Conservation (phyloP, 2,888 invertebrate species). For the Stenurella melanura region DNA sequence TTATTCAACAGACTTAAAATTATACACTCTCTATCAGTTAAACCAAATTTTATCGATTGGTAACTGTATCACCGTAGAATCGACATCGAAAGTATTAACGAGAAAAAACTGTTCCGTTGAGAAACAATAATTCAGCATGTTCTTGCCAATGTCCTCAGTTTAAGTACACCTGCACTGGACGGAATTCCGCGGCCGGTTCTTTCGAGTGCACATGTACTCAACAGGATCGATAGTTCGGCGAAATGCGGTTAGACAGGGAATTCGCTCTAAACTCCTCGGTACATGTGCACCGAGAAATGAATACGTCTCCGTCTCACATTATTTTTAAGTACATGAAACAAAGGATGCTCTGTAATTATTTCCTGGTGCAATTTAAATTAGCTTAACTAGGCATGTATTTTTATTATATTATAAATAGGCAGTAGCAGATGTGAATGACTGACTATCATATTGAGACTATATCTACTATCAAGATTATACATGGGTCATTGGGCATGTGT, state of each 20-base stretch:
- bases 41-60: not conserved
- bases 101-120: not conserved
- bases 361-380: constrained; percentile 18
- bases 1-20: not conserved
- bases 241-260: constrained; percentile 4
- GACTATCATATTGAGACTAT: not conserved
- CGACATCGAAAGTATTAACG: not conserved
- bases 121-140: not conserved
- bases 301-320: not conserved
- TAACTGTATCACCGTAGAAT: not conserved
- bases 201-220: constrained; percentile 61
- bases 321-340: constrained; percentile 8
- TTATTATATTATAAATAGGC: not conserved
- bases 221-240: constrained; percentile 19
- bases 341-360: constrained; percentile 22
- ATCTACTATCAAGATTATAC: not conserved
- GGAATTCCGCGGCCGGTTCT: not conserved
- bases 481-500: not conserved
- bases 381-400: not conserved
- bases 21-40: not conserved
- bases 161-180: constrained; percentile 23
- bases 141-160: not conserved
- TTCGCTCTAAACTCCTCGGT: constrained; percentile 32
- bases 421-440: not conserved
- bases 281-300: constrained; percentile 50